Evolutionary conservation across 92 coral and sea anemone genomes (phyloP), one percentile per base, ranked within the genome.

Genomic region (Metridium senile): DNA sequence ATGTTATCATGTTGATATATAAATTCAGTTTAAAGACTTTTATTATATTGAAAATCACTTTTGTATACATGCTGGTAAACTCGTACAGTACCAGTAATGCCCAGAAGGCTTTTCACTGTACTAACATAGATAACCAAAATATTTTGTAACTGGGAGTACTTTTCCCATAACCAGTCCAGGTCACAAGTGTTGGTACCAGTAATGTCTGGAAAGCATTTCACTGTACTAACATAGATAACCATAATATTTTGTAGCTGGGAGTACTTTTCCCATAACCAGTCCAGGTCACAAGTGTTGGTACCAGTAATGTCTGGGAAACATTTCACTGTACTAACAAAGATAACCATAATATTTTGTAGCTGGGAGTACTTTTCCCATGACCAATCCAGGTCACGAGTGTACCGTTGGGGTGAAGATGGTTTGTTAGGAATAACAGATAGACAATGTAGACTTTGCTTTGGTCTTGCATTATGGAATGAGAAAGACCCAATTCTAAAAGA

Each of bases 341-440:
- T n/a, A n/a, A n/a, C n/a, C n/a, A n/a, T n/a, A n/a, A n/a, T n/a
- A n/a, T n/a, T 39, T 39, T 39, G 39, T 85, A 95, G 99, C 78
- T 95, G 99, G 99, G 99, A 93, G 29, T 89, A 92, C 76, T 89
- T 95, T 74, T 72, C 93, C 13, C 99, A 95, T 58, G 99, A 95
- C 85, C 99, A 95, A 29, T 86, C 99, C 64, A 80, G 99, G 61
- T 95, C 97, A 47, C 89, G 99, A 58, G 99, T 91, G 9, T 95
- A 95, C 75, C 97, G 99, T 32, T 95, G 99, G 99, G 99, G 99
- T 29, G 99, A 95, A 63, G 99, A 95, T 83, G 99, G 99, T 43
- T 68, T 95, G 22, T 86, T 95, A 2, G 99, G 99, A 22, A 92
- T 95, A 17, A 89, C 96, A 19, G 99, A 95, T 80, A 78, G 97